Evolutionary conservation across 1,140 invertebrate species (phyloP), one percentile per base, ranked within the genome.

Genomic region (Lepidostoma basale): DNA sequence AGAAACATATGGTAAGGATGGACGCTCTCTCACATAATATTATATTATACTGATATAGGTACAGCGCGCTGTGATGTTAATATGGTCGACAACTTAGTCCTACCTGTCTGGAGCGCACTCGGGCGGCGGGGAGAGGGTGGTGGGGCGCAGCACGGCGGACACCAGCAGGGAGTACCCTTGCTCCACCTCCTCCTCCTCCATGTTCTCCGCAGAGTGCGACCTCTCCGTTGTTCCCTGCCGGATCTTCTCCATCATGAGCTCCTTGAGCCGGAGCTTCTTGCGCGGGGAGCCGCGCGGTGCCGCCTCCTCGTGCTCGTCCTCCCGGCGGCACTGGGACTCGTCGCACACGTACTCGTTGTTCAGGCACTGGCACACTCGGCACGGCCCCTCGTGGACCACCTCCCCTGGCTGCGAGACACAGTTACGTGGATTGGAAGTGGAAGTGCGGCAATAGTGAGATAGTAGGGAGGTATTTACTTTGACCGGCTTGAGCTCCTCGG

Each of bases 351-450:
- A 88, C 18, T 83, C 80, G 76, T 92, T 90, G 62, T 89, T 84
- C 3, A 90, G 77, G 71, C 90, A 92, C 70, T 91, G 89, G 67
- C 90, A 92, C 2, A 83, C 77, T 75, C 86, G 83, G 69, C 88
- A 90, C 0, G 83, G 77, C 2, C 81, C 82, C 72, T 86, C 84
- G 33, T 80, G 69, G 2, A 81, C 63, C 3, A 86, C 76, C 20
- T 77, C 76, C 6, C 87, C 86, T 25, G 88, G 87, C 80, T 87
- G 69, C 12, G 78, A 59, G 18, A 30, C 28, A 56, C 18, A 26
- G 9, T 6, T 33, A 6, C 12, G 12, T 33, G 5, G 30, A 6
- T 33, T 33, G 30, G 12, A 12, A 6, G 12, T 5, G 30, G 12
- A 33, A 33, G 30, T 33, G 5, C 12, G 18, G 8, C n/a, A 45